Evolutionary conservation across 2,888 invertebrate genomes (phyloP), one percentile per base, ranked within the genome.

Genomic region (Parnassius orleans): DNA sequence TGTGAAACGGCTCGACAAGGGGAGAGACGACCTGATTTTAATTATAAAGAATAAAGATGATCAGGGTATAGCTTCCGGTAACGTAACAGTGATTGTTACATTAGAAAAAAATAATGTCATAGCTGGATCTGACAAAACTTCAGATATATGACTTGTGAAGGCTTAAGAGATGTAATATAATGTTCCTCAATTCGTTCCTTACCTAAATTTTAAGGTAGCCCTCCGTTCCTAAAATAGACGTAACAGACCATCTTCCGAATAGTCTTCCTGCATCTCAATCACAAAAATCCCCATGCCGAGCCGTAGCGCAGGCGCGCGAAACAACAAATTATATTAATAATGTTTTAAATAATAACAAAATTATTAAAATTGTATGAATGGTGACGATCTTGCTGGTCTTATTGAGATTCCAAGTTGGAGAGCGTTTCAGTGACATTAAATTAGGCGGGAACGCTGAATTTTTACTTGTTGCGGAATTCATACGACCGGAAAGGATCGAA

Each of bases 291-390:
- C 69, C 63, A 64, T 62, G 63, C 75, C 73, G 76, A 83, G 84
- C 82, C 81, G 88, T 77, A 71, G 70, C 76, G 69, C 57, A 69
- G 67, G 69, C 84, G 87, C 87, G 81, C 87, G 70, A 78, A 83
- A 91, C 90, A 90, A 90, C 90, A 91, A 90, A 91, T 90, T 90
- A 90, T 91, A 90, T 90, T 86, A 87, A 87, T 90, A 90, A 90
- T 77, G 87, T 90, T 90, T 90, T 88, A 90, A 84, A 87, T 89
- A 87, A 87, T 87, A 90, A 88, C 83, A 83, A 84, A 87, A 85
- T 83, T 82, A 87, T 86, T 84, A 85, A 86, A 89, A 87, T 76
- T 89, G 89, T 91, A 88, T 81, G 86, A 84, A 82, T 85, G 88
- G 74, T 77, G 74, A 71, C 81, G 85, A 84, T 77, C 74, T 65